Conservation (phyloP, 2,113 vertebrate species). For the Ascaphus truei region DNA sequence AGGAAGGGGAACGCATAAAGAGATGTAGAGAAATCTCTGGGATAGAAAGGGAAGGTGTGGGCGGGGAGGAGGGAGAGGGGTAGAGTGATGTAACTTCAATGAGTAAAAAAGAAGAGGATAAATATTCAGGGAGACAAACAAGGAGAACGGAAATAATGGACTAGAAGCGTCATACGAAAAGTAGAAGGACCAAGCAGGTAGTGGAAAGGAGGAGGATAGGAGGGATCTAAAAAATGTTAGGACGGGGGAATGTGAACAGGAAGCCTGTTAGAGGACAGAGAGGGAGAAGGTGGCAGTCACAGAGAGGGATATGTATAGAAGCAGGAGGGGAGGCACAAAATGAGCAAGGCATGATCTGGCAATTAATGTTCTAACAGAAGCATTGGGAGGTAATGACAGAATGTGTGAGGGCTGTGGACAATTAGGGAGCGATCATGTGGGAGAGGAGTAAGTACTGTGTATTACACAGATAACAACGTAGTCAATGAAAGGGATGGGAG, state of each 20-base stretch:
- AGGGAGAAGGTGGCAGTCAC: no score
- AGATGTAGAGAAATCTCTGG: not conserved
- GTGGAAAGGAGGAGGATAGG: not conserved
- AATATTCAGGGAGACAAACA: no score
- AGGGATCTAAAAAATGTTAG: not conserved
- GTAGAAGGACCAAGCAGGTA: no score
- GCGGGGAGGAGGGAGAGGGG: not conserved
- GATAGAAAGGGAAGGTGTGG: not conserved
- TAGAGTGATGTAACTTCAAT: not conserved
- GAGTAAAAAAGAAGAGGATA: no score
- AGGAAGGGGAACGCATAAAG: not conserved
- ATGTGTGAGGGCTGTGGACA: not conserved
- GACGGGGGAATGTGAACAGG: no score
- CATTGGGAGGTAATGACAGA: not conserved
- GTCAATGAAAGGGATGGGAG: no score
- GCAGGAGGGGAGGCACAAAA: not conserved
- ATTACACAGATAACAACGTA: no score
- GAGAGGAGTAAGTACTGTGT: no score
- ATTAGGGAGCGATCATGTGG: not conserved
- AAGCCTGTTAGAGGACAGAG: not conserved
- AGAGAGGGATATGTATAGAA: not conserved
- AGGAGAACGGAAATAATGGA: no score
- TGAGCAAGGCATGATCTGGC: no score
- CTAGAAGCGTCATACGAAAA: no score
- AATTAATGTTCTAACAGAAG: not conserved